Evolutionary conservation across 1,140 invertebrate species (phyloP), one percentile per base, ranked within the genome.

Genomic region (Hypothenemus hampei): DNA sequence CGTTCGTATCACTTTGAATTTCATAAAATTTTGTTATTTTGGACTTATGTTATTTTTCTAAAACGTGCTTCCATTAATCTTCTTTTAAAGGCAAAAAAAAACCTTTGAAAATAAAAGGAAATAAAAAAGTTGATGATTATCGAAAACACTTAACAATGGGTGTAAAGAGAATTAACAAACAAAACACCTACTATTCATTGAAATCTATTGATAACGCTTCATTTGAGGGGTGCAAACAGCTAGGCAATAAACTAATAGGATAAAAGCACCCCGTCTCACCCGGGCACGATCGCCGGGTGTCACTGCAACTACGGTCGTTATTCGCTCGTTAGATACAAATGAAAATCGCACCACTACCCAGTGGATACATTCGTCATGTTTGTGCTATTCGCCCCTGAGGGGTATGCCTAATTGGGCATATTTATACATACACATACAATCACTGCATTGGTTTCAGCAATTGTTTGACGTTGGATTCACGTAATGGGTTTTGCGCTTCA

Each of bases 301-400:
- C 49, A 26, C 49, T 43, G 16, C 37, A 10, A 16, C 35, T 21
- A 26, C 26, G 36, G 37, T 51, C 49, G 49, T 51, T 51, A 51
- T 39, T 40, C 49, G 49, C 49, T 51, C 26, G 49, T 51, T 51
- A 51, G 49, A 51, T 22, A 51, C 49, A 51, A 51, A 51, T 51
- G 49, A 51, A 40, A 49, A 39, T 49, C 47, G 36, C 47, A 37
- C 47, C 47, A 20, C 47, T 33, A 18, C 47, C 49, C 36, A 31
- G 22, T 51, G 24, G 22, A 40, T 51, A n/a, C 49, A 41, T 41
- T 51, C 15, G 36, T 40, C 36, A 13, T 47, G 29, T 47, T 21
- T 47, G 26, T 22, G 45, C 6, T 3, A 19, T 35, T 33, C 11
- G 16, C 45, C 39, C 26, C 29, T 26, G 31, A 4, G 21, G 49